phyloP scores from a whole-genome alignment of 1,140 invertebrate genomes.

The Meloidogyne chitwoodi region DNA sequence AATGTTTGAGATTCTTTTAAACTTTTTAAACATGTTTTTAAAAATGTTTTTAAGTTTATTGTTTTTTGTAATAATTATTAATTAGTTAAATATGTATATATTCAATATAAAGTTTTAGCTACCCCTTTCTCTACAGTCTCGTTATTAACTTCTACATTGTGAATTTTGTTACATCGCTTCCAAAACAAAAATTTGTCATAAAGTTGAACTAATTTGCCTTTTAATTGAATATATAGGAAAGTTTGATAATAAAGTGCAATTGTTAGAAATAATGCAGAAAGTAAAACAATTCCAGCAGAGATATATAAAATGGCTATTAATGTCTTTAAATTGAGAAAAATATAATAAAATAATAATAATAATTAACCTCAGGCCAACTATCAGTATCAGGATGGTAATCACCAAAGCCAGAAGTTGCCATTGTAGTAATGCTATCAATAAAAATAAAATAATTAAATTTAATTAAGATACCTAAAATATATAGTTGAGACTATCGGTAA shows the following conservation, averaged over 20 bases:
- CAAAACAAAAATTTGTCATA: background rate
- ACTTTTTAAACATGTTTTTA: too few species aligned
- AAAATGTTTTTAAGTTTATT: too few species aligned
- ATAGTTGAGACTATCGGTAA: background rate
- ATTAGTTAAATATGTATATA: too few species aligned
- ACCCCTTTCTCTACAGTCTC: background rate
- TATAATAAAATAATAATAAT: background rate
- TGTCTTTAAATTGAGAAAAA: background rate
- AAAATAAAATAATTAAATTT: background rate
- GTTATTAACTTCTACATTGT: background rate
- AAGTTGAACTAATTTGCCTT: background rate
- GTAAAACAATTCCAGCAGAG: background rate
- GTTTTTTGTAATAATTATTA: too few species aligned
- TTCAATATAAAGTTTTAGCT: background rate
- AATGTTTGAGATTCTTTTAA: too few species aligned
- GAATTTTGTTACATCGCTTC: background rate
- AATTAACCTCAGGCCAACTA: slow-evolving; percentile 15
- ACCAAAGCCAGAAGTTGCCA: slow-evolving; percentile 20
- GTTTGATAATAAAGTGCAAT: slow-evolving; percentile 13
- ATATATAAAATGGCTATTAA: slow-evolving; percentile 9
- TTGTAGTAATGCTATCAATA: slow-evolving; percentile 13
- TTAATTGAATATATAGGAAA: slow-evolving; percentile 12
- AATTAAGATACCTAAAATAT: slow-evolving; percentile 2
- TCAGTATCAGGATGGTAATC: slow-evolving; percentile 22
- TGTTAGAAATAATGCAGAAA: slow-evolving; percentile 14